Conservation (phyloP, 2,113 vertebrate genomes). For the Mugil cephalus region DNA sequence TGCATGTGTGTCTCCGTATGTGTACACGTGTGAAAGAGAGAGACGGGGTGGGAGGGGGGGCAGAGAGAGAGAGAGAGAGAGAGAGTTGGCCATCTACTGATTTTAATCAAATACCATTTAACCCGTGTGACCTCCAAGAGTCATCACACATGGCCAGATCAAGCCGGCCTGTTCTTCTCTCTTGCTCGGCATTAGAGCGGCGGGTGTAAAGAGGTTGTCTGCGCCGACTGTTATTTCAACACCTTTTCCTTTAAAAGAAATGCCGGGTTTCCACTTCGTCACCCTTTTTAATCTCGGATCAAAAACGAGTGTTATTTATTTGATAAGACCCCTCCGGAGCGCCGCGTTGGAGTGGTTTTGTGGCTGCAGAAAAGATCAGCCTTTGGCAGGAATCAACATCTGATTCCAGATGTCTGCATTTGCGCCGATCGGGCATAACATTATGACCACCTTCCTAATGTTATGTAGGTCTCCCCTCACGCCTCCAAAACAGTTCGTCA, state of each 20-base stretch:
- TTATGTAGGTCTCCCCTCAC: too few species aligned
- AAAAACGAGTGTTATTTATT: conserved; percentile 59
- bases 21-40: conserved; percentile 54
- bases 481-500: too few species aligned
- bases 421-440: too few species aligned
- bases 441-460: too few species aligned
- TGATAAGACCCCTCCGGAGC: conserved; percentile 29
- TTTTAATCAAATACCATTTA: conserved; percentile 90
- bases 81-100: conserved; percentile 85
- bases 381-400: too few species aligned
- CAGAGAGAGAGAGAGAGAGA: conserved; percentile 62
- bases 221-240: conserved; percentile 65
- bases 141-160: conserved; percentile 82
- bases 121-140: conserved; percentile 83
- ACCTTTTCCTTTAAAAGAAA: conserved; percentile 62
- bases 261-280: conserved; percentile 60
- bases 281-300: conserved; percentile 58
- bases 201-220: conserved; percentile 66
- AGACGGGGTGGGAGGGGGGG: neutral
- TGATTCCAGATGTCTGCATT: too few species aligned
- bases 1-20: conserved; percentile 35
- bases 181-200: conserved; percentile 73
- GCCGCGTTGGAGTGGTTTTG: neutral
- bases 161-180: conserved; percentile 70
- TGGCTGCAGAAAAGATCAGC: conserved; percentile 21